These are phyloP conservation scores for Myodes glareolus DNA, from an alignment of 2,113 vertebrate genomes.

Conservation along the genomic window DNA sequence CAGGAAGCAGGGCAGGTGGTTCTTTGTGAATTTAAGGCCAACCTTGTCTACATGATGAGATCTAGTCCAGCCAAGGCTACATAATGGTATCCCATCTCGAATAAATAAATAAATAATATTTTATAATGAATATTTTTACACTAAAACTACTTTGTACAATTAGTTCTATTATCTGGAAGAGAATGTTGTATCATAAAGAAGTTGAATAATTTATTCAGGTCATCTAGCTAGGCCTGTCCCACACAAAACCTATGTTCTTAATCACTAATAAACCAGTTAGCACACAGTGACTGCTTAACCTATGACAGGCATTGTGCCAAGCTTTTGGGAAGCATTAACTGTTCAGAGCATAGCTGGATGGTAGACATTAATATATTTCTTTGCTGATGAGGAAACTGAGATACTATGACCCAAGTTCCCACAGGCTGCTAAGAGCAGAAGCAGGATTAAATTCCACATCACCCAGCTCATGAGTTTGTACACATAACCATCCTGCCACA, in stretches of 20 bases:
- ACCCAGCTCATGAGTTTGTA: neutral
- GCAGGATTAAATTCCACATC: neutral
- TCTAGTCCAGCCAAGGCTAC: neutral
- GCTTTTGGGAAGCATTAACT: neutral
- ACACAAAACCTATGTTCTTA: neutral
- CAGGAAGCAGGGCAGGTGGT: neutral
- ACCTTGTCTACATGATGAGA: neutral
- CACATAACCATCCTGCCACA: neutral
- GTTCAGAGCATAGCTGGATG: neutral
- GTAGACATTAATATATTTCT: neutral
- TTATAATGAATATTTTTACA: slow-evolving; percentile 39
- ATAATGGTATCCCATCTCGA: neutral
- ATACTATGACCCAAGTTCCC: neutral
- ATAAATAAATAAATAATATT: neutral
- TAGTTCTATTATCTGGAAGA: neutral
- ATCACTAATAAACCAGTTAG: neutral
- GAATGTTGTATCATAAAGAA: neutral
- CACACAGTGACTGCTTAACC: neutral
- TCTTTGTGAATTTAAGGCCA: neutral
- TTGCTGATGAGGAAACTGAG: neutral
- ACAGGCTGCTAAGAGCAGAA: neutral
- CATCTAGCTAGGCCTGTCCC: neutral
- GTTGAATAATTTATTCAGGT: neutral
- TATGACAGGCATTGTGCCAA: neutral
- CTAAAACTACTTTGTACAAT: slow-evolving; percentile 1